Evolutionary conservation across 2,797 vertebrate species (phyloP).

Genomic region (Synaphobranchus kaupii): DNA sequence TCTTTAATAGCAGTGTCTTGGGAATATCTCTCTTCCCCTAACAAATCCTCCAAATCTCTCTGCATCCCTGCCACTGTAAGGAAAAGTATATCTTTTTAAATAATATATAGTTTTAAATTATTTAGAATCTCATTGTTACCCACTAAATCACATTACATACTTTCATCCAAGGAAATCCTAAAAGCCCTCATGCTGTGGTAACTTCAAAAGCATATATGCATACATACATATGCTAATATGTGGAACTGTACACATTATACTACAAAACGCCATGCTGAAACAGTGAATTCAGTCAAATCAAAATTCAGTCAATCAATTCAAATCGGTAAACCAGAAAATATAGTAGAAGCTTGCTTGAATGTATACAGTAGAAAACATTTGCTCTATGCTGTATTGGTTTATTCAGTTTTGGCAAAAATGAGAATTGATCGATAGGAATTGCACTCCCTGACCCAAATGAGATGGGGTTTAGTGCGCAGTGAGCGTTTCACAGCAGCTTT

Average conservation of each 20-base stretch:
- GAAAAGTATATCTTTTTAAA: no score
- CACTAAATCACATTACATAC: not conserved
- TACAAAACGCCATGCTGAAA: not conserved
- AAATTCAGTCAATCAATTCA: not conserved
- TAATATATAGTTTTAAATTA: not conserved
- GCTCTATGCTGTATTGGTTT: not conserved
- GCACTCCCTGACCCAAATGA: not conserved
- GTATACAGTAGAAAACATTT: not conserved
- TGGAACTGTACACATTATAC: not conserved
- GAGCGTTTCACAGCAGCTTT: not conserved
- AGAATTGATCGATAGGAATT: not conserved
- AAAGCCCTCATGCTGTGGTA: not conserved
- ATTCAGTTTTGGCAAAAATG: not conserved
- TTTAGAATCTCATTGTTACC: not conserved
- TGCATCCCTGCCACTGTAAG: not conserved
- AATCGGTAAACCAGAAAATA: not conserved
- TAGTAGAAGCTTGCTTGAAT: not conserved
- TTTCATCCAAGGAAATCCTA: not conserved
- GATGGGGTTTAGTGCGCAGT: not conserved
- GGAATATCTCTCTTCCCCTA: not conserved
- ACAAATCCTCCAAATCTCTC: not conserved
- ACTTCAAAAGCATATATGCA: not conserved
- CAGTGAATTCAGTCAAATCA: not conserved
- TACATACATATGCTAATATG: not conserved
- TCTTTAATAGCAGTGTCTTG: not conserved